phyloP scores from a whole-genome alignment of 2,888 invertebrate species.

The Cosmopolites sordidus region DNA sequence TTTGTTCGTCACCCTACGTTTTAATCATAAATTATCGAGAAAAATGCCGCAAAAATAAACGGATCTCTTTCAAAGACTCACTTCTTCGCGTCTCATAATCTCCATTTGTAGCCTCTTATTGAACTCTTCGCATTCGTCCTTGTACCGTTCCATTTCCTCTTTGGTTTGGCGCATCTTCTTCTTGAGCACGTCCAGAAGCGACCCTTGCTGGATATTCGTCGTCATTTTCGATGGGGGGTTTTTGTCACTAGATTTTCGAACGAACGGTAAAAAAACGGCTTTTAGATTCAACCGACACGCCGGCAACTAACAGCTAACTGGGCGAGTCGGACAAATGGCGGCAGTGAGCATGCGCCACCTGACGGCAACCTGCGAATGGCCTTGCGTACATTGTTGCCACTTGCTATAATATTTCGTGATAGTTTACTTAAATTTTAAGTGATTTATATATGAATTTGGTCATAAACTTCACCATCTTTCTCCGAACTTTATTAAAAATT shows the following conservation, averaged over 20 bases:
- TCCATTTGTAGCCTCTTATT: constrained; percentile 93
- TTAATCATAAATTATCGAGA: too few species aligned
- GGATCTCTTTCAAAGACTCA: constrained; percentile 55
- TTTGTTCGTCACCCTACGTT: too few species aligned
- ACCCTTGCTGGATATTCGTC: constrained; percentile 86
- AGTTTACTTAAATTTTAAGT: too few species aligned
- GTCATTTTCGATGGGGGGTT: constrained; percentile 59
- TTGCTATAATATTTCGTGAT: constrained; percentile 16
- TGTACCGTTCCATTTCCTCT: constrained; percentile 98
- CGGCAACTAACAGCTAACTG: constrained; percentile 32
- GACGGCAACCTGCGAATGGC: neutral
- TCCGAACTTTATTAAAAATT: too few species aligned
- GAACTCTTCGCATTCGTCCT: constrained; percentile 95
- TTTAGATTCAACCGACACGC: neutral
- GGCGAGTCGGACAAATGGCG: constrained; percentile 49
- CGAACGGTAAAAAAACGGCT: neutral
- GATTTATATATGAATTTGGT: too few species aligned
- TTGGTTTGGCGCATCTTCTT: constrained; percentile 99
- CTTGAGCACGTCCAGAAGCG: constrained; percentile 94
- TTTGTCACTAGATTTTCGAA: constrained; percentile 12
- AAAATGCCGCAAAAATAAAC: too few species aligned
- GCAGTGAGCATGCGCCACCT: constrained; percentile 36
- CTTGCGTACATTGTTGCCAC: constrained; percentile 34
- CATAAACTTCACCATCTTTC: too few species aligned
- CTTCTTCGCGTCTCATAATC: constrained; percentile 96